A percentile compares a stretch with the other conserved stretches of the same genome.
Evolutionary conservation across 2,888 invertebrate species (phyloP).

Genomic region (Mimumesa dahlbomi): DNA sequence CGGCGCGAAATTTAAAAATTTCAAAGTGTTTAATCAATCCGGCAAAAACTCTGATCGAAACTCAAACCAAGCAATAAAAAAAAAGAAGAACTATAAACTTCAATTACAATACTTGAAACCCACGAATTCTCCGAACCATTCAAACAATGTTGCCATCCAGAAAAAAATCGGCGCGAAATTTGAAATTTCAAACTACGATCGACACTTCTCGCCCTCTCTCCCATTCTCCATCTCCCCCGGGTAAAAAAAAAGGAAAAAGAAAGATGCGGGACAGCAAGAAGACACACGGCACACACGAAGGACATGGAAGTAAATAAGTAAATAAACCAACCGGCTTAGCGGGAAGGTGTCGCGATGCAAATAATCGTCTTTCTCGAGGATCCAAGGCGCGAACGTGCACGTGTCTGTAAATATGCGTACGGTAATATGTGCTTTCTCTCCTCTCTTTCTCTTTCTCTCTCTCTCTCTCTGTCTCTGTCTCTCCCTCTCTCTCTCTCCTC

Average conservation of each 20-base stretch:
- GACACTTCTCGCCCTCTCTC: no score
- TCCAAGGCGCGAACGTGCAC: conserved; percentile 74
- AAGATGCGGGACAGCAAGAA: conserved; percentile 17
- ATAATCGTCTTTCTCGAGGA: conserved; percentile 70
- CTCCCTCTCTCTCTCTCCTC: neutral
- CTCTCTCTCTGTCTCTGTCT: neutral
- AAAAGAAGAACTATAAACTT: no score
- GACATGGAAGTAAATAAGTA: conserved; percentile 74
- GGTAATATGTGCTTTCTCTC: conserved; percentile 59
- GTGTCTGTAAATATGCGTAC: conserved; percentile 71
- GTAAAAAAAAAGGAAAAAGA: conserved; percentile 11
- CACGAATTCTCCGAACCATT: no score
- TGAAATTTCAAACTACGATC: no score
- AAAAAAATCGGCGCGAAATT: no score
- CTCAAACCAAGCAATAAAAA: no score
- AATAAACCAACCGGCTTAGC: conserved; percentile 71
- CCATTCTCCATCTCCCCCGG: no score
- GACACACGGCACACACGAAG: conserved; percentile 51
- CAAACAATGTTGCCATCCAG: no score
- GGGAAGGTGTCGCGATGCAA: conserved; percentile 75
- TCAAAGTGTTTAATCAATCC: no score
- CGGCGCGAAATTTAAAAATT: no score
- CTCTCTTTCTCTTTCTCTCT: neutral
- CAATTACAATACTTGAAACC: no score
- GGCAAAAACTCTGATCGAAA: no score